Conservation (phyloP, 2,113 vertebrate genomes). For the Chamaetylas fuelleborni region DNA sequence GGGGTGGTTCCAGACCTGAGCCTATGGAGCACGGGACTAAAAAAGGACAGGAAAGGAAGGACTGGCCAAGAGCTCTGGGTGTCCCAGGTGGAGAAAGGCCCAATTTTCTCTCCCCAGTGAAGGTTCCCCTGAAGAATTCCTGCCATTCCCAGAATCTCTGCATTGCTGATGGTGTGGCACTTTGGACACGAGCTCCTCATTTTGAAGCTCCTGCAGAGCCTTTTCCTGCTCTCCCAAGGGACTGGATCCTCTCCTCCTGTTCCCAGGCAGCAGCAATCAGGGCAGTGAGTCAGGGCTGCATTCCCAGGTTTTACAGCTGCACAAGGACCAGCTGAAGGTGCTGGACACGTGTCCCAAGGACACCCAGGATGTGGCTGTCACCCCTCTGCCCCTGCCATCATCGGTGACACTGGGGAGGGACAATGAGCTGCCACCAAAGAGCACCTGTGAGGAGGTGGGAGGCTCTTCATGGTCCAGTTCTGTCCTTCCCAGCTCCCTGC, state of each 20-base stretch:
- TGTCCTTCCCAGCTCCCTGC: not conserved
- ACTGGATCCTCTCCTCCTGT: not conserved
- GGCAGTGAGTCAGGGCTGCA: not conserved
- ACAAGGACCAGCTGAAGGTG: not conserved
- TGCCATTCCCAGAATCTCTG: not conserved
- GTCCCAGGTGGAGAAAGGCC: not conserved
- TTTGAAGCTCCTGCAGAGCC: not conserved
- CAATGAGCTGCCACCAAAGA: not conserved
- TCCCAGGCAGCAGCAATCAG: not conserved
- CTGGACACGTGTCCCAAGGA: not conserved
- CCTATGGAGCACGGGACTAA: not conserved
- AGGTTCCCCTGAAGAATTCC: not conserved
- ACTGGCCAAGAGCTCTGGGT: not conserved
- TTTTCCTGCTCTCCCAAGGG: not conserved
- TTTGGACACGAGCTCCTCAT: not conserved
- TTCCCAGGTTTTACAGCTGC: not conserved
- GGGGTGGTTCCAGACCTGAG: not conserved
- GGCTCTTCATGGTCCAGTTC: not conserved
- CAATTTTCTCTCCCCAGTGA: not conserved
- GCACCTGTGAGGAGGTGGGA: not conserved
- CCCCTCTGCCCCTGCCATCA: not conserved
- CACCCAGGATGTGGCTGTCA: not conserved
- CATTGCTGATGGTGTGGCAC: not conserved
- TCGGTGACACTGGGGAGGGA: accelerated
- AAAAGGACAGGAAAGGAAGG: not conserved